phyloP scores from a whole-genome alignment of 2,797 vertebrate genomes.

The Myripristis murdjan region DNA sequence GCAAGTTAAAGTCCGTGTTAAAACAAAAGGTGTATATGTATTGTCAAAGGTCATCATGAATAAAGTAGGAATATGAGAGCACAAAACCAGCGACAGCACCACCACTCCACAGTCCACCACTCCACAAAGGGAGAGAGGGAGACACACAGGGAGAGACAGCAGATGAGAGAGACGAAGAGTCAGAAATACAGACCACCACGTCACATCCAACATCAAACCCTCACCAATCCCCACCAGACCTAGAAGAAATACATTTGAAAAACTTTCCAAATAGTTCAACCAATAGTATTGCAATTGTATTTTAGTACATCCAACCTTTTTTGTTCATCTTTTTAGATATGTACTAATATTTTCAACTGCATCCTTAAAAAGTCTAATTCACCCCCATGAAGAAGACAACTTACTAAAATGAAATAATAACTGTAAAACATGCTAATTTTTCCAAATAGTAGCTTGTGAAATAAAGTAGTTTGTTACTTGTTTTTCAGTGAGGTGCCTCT shows the following conservation, averaged over 20 bases:
- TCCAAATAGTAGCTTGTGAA: no score
- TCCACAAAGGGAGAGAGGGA: conserved; percentile 85
- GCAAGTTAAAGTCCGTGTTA: conserved; percentile 14
- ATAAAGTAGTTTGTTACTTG: no score
- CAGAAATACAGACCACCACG: conserved; percentile 81
- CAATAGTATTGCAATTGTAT: no score
- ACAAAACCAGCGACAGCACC: conserved; percentile 65
- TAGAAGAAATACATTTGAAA: conserved; percentile 70
- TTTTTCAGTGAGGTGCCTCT: no score
- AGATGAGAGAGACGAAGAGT: conserved; percentile 76
- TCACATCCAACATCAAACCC: conserved; percentile 81
- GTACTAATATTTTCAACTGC: background rate
- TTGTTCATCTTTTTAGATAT: background rate
- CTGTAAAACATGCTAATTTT: no score
- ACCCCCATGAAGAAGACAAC: no score
- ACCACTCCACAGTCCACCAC: conserved; percentile 78
- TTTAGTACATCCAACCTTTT: background rate
- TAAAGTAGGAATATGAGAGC: conserved; percentile 49
- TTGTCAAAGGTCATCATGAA: conserved; percentile 35
- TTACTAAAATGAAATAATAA: no score
- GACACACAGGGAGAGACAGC: conserved; percentile 80
- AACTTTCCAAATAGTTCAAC: background rate
- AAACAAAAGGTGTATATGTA: background rate
- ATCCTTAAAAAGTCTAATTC: background rate
- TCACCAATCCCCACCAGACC: conserved; percentile 38